phyloP scores from a whole-genome alignment of 2,113 vertebrate species.

The Megalops atlanticus region DNA sequence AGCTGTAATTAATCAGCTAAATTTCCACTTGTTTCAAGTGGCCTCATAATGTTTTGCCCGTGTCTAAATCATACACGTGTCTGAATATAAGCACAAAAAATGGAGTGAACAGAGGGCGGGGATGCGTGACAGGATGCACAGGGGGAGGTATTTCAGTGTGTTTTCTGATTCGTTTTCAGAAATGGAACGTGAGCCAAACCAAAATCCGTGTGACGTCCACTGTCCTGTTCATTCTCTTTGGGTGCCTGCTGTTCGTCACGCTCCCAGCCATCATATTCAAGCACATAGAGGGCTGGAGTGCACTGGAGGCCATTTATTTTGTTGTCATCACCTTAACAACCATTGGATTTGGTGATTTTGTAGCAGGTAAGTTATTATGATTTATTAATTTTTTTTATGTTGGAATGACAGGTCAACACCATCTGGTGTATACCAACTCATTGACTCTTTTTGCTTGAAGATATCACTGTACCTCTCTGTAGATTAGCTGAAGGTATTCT shows the following conservation, averaged over 20 bases:
- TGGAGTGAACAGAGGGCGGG: neutral
- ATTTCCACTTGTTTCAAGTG: too few relatives aligned
- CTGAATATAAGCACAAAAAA: too few relatives aligned
- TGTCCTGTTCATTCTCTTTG: slow-evolving; percentile 94
- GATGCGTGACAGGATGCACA: neutral
- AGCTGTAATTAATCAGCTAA: too few relatives aligned
- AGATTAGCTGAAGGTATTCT: too few relatives aligned
- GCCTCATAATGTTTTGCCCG: too few relatives aligned
- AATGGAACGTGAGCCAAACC: slow-evolving; percentile 98
- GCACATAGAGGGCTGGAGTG: slow-evolving; percentile 96
- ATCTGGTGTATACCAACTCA: neutral
- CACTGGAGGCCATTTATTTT: slow-evolving; percentile 96
- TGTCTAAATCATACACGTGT: too few relatives aligned
- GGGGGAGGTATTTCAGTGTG: neutral
- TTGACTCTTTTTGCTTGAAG: too few relatives aligned
- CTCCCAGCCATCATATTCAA: slow-evolving; percentile 94
- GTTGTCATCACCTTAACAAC: slow-evolving; percentile 98
- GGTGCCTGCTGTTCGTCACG: slow-evolving; percentile 94
- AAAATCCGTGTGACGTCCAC: slow-evolving; percentile 98
- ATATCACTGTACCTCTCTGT: too few relatives aligned
- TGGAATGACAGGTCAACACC: neutral
- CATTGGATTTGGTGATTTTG: slow-evolving; percentile 97
- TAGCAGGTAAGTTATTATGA: slow-evolving; percentile 78
- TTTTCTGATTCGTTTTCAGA: slow-evolving; percentile 63
- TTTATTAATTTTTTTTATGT: neutral